Conservation (phyloP, 2,797 vertebrate species). For the Nannoperca australis region DNA sequence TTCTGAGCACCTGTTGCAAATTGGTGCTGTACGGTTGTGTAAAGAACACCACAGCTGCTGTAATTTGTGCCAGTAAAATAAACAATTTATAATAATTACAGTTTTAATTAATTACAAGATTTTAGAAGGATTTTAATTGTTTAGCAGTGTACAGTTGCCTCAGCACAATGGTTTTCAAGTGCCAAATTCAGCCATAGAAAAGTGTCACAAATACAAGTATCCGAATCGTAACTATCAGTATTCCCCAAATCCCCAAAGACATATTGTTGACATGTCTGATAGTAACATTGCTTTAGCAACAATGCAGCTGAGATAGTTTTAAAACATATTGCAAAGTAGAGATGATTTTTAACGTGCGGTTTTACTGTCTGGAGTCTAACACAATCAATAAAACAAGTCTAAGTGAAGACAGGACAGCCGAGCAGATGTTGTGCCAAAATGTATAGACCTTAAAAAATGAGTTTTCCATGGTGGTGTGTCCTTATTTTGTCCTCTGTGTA, state of each 20-base stretch:
- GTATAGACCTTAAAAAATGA: slow-evolving; percentile 43
- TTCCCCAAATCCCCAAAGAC: not conserved
- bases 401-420: slow-evolving; percentile 41
- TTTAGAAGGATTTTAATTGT: too few relatives aligned
- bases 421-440: slow-evolving; percentile 50
- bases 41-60: slow-evolving; percentile 21
- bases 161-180: not conserved
- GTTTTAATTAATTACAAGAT: too few relatives aligned
- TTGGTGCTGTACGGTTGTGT: not conserved
- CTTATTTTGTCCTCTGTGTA: slow-evolving; percentile 47
- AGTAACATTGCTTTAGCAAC: not conserved
- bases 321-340: slow-evolving; percentile 4
- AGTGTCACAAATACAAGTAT: not conserved
- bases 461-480: slow-evolving; percentile 33
- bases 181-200: not conserved
- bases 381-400: slow-evolving; percentile 35
- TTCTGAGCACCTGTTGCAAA: slow-evolving; percentile 24
- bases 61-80: slow-evolving; percentile 7
- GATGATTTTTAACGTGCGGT: slow-evolving; percentile 17
- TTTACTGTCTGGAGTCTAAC: slow-evolving; percentile 24
- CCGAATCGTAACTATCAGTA: not conserved
- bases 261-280: not conserved
- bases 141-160: not conserved
- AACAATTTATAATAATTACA: not conserved
- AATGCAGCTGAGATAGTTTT: slow-evolving; percentile 13